Evolutionary conservation across 2,888 invertebrate genomes (phyloP).

Genomic region (Anthophora plumipes): DNA sequence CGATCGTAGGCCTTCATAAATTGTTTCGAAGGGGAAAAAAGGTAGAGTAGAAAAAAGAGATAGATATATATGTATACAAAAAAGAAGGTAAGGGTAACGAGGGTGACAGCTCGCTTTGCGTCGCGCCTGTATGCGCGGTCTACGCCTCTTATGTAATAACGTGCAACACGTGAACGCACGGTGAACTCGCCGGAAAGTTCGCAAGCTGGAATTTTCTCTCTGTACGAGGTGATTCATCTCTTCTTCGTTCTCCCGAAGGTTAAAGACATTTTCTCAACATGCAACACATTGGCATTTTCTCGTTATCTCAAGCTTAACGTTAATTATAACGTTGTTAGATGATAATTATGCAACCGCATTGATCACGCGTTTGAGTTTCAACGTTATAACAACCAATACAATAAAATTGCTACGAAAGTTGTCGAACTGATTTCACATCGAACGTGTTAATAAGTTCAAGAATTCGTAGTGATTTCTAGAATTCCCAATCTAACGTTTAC

Average conservation of each 20-base stretch:
- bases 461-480: neutral
- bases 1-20: slow-evolving; percentile 9
- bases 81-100: slow-evolving; percentile 8
- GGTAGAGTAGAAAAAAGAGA: neutral
- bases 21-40: slow-evolving; percentile 8
- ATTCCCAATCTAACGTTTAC: neutral
- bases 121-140: neutral
- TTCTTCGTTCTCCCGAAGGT: slow-evolving; percentile 12
- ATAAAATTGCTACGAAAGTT: too few relatives aligned
- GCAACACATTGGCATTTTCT: neutral
- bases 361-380: too few relatives aligned
- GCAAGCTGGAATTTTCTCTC: slow-evolving; percentile 17
- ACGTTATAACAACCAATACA: too few relatives aligned
- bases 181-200: slow-evolving; percentile 30
- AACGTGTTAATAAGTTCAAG: neutral
- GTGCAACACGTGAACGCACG: slow-evolving; percentile 47
- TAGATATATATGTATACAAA: too few relatives aligned
- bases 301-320: too few relatives aligned
- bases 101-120: slow-evolving; percentile 15
- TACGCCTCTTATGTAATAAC: slow-evolving; percentile 40
- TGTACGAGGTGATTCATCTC: slow-evolving; percentile 22
- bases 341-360: too few relatives aligned
- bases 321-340: too few relatives aligned
- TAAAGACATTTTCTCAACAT: neutral
- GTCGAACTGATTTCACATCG: too few relatives aligned